phyloP scores from a whole-genome alignment of 2,797 vertebrate species.

The Clarias laeviceps region DNA sequence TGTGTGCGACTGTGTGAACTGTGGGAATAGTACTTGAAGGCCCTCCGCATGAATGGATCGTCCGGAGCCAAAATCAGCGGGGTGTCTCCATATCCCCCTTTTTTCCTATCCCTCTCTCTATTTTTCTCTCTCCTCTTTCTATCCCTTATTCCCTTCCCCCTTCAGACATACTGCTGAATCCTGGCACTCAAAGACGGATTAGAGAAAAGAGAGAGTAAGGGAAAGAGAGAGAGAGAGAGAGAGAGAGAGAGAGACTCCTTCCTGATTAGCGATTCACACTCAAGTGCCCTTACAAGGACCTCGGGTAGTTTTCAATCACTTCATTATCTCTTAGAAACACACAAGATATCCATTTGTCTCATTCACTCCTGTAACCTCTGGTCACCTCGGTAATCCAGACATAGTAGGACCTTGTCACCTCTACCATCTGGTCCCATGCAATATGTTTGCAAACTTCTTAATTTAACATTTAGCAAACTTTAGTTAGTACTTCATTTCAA shows the following conservation, averaged over 20 bases:
- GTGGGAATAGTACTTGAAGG: slow-evolving; percentile 95
- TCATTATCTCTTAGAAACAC: slow-evolving; percentile 61
- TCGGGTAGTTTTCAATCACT: slow-evolving; percentile 87
- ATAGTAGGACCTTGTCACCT: neutral
- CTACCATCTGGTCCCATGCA: neutral
- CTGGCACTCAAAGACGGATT: slow-evolving; percentile 97
- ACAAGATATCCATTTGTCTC: slow-evolving; percentile 63
- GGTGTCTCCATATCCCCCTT: slow-evolving; percentile 82
- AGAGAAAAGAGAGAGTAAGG: slow-evolving; percentile 56
- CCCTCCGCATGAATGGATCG: slow-evolving; percentile 86
- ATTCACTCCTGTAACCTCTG: slow-evolving; percentile 23
- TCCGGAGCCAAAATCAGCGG: slow-evolving; percentile 94
- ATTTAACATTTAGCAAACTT: slow-evolving; percentile 24
- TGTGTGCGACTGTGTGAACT: slow-evolving; percentile 84
- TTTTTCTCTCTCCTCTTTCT: slow-evolving; percentile 44
- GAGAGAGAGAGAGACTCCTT: slow-evolving; percentile 75
- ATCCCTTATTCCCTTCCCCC: slow-evolving; percentile 50
- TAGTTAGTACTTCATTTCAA: neutral
- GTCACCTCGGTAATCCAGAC: slow-evolving; percentile 22
- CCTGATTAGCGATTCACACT: slow-evolving; percentile 92
- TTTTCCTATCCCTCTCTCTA: slow-evolving; percentile 35
- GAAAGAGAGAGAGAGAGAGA: slow-evolving; percentile 37
- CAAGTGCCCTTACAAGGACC: slow-evolving; percentile 88
- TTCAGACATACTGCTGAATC: slow-evolving; percentile 72
- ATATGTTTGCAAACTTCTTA: slow-evolving; percentile 24